Evolutionary conservation across 2,113 vertebrate species (phyloP), one percentile per base, ranked within the genome.

Genomic region (Ochotona princeps): DNA sequence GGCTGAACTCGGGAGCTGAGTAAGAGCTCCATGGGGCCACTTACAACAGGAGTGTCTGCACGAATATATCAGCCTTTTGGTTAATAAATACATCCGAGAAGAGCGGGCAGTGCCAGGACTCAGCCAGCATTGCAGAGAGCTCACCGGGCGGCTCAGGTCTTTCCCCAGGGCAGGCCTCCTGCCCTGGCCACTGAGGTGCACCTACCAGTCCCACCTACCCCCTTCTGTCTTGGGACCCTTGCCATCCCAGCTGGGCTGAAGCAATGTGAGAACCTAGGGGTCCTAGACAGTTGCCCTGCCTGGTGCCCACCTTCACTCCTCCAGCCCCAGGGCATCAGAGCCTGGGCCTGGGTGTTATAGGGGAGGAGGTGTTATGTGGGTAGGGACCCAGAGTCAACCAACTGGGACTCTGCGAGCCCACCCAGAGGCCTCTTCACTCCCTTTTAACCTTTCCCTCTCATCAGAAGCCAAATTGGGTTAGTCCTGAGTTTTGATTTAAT

Each of bases 401-500:
- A 94, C 93, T 93, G 92, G 61, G 35, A 93, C 92, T 96, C 91
- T 73, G 80, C 95, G 89, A 91, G 78, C 73, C n/a, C 92, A 82
- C 87, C 89, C 97, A 96, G 96, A 93, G 30, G 92, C 96, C 90
- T 92, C 76, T 79, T 94, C 93, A 66, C 82, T 96, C 95, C 96
- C 94, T 92, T 76, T 95, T 97, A 97, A 98, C 98, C 97, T 97
- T 97, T 97, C 96, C 63, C 93, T 63, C 84, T 94, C 83, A 0
- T 91, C 54, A 74, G 90, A 97, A 92, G 94, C 81, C 89, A 96
- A 96, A 97, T 97, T 80, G 90, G 97, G 97, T 97, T 97, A 97
- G 92, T 73, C 38, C 88, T 69, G 96, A 97, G 96, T 80, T 95
- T 96, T 96, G 95, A 97, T 98, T 97, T 96, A 98, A 98, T 98